Conservation (phyloP, 2,888 invertebrate genomes). For the Euzetes globulus region DNA sequence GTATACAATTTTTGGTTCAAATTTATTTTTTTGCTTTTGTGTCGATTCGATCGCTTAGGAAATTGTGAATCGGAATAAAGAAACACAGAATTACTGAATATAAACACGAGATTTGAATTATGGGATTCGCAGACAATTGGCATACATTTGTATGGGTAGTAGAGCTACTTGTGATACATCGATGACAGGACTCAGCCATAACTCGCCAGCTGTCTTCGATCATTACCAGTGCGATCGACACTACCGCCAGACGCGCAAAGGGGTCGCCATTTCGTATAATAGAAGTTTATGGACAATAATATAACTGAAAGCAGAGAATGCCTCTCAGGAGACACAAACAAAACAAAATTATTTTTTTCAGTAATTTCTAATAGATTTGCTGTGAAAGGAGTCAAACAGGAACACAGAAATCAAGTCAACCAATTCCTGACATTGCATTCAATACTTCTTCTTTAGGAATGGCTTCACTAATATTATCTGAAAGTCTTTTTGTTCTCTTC, state of each 20-base stretch:
- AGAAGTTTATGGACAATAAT: neutral
- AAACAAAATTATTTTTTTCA: constrained; percentile 10
- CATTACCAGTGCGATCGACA: constrained; percentile 13
- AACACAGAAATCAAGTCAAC: neutral
- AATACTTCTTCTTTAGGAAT: neutral
- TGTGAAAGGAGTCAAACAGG: neutral
- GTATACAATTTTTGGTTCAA: neutral
- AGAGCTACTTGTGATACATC: neutral
- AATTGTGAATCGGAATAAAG: neutral
- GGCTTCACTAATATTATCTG: neutral
- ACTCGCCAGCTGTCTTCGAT: constrained; percentile 9
- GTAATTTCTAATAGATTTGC: constrained; percentile 16
- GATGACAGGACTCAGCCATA: neutral
- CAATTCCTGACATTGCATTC: neutral
- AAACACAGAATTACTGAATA: neutral
- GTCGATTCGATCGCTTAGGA: neutral
- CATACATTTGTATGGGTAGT: neutral
- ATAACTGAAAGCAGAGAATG: neutral
- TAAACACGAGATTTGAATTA: neutral
- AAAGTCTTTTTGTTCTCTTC: neutral
- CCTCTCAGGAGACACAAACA: constrained; percentile 6
- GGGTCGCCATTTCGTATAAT: neutral
- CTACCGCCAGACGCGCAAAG: neutral
- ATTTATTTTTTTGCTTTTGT: neutral
- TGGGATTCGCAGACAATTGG: neutral